A percentile compares a stretch with the other conserved stretches of the same genome.
These are phyloP conservation scores for Hydrozoanthus gracilis DNA, from an alignment of 92 coral and sea anemone species.

Conservation along the genomic window DNA sequence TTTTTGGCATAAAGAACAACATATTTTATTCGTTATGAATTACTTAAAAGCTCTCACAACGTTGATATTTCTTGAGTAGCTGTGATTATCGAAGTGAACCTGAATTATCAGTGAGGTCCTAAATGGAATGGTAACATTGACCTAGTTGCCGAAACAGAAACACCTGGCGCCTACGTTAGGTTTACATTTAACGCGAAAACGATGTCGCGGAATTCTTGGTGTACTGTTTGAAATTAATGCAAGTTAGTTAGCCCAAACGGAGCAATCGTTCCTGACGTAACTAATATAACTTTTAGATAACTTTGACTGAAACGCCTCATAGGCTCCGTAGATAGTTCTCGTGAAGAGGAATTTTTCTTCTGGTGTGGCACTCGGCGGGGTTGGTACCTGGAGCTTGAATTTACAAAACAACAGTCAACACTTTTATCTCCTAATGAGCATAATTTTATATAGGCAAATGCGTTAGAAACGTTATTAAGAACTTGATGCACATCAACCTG, in stretches of 20 bases:
- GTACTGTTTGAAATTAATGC: neutral
- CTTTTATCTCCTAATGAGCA: too few species aligned
- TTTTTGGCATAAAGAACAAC: too few species aligned
- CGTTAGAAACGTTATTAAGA: too few species aligned
- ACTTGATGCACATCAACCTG: too few species aligned
- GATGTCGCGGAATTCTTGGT: neutral
- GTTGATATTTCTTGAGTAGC: too few species aligned
- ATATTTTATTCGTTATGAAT: too few species aligned
- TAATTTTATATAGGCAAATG: too few species aligned
- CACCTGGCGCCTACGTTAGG: conserved; percentile 6
- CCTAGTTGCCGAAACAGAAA: neutral
- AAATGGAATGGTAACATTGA: neutral
- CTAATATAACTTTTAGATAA: neutral
- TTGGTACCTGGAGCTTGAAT: neutral
- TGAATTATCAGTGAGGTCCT: neutral
- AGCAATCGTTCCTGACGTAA: neutral
- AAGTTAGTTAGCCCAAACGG: neutral
- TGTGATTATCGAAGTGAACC: neutral
- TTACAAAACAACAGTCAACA: too few species aligned
- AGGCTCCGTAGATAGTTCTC: neutral
- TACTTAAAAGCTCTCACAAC: too few species aligned
- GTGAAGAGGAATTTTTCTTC: conserved; percentile 22
- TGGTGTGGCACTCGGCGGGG: conserved; percentile 28
- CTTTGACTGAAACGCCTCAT: neutral
- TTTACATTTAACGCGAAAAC: neutral